phyloP scores from a whole-genome alignment of 1,140 invertebrate species.

The Neocloeon triangulifer region DNA sequence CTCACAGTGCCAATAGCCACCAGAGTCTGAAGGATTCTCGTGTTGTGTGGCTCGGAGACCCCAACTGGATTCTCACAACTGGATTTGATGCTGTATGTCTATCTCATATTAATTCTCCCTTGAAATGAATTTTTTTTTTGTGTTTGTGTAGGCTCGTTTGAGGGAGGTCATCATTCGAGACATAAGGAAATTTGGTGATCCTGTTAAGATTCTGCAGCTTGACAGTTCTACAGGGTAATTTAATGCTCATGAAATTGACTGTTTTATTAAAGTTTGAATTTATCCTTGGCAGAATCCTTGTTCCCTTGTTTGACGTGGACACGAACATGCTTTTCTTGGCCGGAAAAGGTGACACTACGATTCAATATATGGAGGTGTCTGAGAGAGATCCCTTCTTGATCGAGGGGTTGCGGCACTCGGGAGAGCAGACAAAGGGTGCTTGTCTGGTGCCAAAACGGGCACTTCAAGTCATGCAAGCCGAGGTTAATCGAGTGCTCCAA shows the following conservation, averaged over 20 bases:
- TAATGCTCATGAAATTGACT: not conserved
- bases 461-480: constrained; percentile 80
- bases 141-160: constrained; percentile 31
- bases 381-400: constrained; percentile 62
- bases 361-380: constrained; percentile 63
- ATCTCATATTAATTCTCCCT: not conserved
- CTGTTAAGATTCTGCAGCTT: constrained; percentile 53
- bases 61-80: constrained; percentile 59
- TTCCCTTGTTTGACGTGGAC: constrained; percentile 74
- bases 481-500: constrained; percentile 75
- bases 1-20: constrained; percentile 48
- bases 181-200: constrained; percentile 49
- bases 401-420: constrained; percentile 57
- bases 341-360: constrained; percentile 79
- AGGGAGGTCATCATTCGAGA: constrained; percentile 75
- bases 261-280: not conserved
- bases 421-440: constrained; percentile 78
- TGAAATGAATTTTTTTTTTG: constrained; percentile 1
- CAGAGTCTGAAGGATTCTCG: constrained; percentile 77
- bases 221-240: constrained; percentile 69
- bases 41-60: constrained; percentile 68
- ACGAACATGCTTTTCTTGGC: constrained; percentile 85
- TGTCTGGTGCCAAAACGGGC: constrained; percentile 79
- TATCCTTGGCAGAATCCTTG: constrained; percentile 33
- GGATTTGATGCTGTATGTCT: constrained; percentile 29